Percentiles rank a stretch among this genome's conserved stretches.
Evolutionary conservation across 2,797 vertebrate species (phyloP).

Genomic region (Halcyon chelicuti): DNA sequence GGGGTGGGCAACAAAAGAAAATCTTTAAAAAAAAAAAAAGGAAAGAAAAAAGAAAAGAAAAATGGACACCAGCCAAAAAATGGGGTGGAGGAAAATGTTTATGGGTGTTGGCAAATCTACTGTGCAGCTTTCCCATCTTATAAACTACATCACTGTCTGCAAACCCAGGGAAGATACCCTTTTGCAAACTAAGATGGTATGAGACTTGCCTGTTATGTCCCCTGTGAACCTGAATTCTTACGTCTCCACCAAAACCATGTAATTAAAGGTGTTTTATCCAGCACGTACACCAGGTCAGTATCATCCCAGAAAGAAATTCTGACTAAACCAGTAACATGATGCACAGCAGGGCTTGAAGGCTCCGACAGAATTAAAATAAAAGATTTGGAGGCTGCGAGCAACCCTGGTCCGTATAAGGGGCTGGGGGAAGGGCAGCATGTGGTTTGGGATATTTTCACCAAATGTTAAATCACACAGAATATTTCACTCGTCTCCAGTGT

Average conservation of each 20-base stretch:
- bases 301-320: not conserved
- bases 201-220: not conserved
- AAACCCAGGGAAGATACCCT: not conserved
- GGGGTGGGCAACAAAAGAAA: not conserved
- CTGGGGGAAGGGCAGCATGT: conserved; percentile 32
- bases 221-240: not conserved
- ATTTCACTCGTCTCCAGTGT: conserved; percentile 75
- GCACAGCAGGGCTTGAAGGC: not conserved
- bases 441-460: conserved; percentile 71
- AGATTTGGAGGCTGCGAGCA: not conserved
- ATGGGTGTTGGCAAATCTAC: conserved; percentile 16
- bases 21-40: not conserved
- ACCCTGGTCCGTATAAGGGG: not conserved
- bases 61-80: not conserved
- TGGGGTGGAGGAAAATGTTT: not conserved
- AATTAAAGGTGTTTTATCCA: not conserved
- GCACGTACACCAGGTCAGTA: not conserved
- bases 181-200: not conserved
- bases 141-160: not conserved
- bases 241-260: not conserved
- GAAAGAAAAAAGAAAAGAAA: not conserved
- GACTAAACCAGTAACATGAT: not conserved
- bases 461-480: conserved; percentile 74
- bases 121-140: not conserved
- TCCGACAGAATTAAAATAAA: conserved; percentile 1